phyloP scores from a whole-genome alignment of 2,113 vertebrate species.

The Phyllostomus discolor region DNA sequence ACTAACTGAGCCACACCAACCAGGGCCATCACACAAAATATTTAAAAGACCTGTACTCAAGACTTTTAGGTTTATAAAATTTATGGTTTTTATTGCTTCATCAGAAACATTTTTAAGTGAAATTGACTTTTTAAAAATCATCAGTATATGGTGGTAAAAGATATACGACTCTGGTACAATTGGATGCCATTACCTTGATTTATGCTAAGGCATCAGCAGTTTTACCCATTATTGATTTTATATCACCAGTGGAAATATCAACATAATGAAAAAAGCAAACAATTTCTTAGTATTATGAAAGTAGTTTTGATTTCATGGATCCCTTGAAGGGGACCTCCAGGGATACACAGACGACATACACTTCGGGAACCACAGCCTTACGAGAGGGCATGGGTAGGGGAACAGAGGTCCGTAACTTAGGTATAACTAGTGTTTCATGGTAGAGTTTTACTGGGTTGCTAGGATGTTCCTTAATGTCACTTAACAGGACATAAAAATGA shows the following conservation, averaged over 20 bases:
- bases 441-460: background rate
- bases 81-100: slow-evolving; percentile 16
- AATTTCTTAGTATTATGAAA: background rate
- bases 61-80: background rate
- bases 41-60: background rate
- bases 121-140: background rate
- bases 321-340: background rate
- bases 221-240: background rate
- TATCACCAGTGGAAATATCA: background rate
- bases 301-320: background rate
- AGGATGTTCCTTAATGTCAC: background rate
- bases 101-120: slow-evolving; percentile 19
- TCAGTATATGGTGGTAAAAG: background rate
- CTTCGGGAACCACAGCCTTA: background rate
- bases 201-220: background rate
- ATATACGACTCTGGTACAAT: background rate
- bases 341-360: background rate
- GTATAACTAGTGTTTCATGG: background rate
- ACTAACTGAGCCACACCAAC: too few relatives aligned
- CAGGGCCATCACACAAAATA: background rate
- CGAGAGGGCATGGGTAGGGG: background rate
- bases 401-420: background rate
- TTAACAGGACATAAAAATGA: background rate
- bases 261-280: background rate
- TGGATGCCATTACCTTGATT: background rate